Base-by-base conservation (phyloP, 1,140 invertebrate species). In the Heliconius hewitsoni region DNA sequence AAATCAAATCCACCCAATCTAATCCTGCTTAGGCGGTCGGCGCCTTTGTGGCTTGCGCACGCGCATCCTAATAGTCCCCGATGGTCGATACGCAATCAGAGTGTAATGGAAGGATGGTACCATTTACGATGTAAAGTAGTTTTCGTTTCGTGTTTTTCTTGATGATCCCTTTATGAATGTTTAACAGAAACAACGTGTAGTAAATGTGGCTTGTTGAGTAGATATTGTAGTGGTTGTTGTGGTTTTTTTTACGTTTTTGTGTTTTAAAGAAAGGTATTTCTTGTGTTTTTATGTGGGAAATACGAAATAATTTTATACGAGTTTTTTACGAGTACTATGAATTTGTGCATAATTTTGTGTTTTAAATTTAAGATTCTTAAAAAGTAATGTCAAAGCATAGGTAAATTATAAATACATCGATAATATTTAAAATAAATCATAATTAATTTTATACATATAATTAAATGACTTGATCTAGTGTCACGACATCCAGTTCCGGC, bases 1-100 rank as follows among this genome's bases (percentile, higher is more conserved):
- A 66, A 72, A 81, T 34, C 55, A 77, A 79, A 73, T 77, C 42
- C 13, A 57, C 70, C 75, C 73, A 79, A 71, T 82, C 82, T 78
- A 83, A 83, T 83, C 82, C 82, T 82, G 82, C 76, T 82, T 80
- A 83, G 79, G 81, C 74, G 80, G 85, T 82, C 87, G 89, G 89
- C 84, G 82, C 81, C 86, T 90, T 90, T 90, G 87, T 88, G 81
- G 76, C 77, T 70, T 77, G 79, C 84, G 83, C 88, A 86, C 87
- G 88, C 87, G 84, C 87, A 79, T 84, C 87, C 86, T 89, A 88
- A 89, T 89, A 82, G 88, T 82, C 82, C 55, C 6, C 19, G 55
- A 57, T 57, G 74, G 71, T 60, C 83, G 82, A 86, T 88, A 87
- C 87, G 86, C 84, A 90, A 89, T 90, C 87, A 87, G 74, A 60